Conservation (phyloP, 2,888 invertebrate species). For the Mythimna loreyi region DNA sequence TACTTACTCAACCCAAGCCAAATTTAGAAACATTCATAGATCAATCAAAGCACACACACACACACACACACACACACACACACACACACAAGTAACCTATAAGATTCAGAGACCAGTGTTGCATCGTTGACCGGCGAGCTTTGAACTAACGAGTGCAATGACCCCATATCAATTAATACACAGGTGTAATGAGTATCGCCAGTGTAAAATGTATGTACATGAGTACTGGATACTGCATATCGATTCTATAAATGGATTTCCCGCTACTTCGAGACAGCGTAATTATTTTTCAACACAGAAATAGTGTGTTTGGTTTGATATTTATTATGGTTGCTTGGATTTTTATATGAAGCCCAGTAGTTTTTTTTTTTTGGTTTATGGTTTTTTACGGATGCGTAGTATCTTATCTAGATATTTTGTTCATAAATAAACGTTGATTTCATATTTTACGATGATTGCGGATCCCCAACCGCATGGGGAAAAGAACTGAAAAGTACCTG, state of each 20-base stretch:
- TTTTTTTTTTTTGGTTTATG: not conserved
- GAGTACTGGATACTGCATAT: constrained; percentile 26
- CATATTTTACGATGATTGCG: not conserved
- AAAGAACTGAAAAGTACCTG: too few species aligned
- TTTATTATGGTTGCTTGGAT: constrained; percentile 24
- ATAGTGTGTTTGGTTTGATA: constrained; percentile 21
- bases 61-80: constrained; percentile 31
- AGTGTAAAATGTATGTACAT: constrained; percentile 29
- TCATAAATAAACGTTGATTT: not conserved
- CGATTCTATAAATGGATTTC: constrained; percentile 51
- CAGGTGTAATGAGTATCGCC: constrained; percentile 55
- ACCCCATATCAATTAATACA: constrained; percentile 55
- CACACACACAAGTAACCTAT: constrained; percentile 25
- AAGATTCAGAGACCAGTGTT: constrained; percentile 12
- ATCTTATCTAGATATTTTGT: too few species aligned
- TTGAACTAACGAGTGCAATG: constrained; percentile 45
- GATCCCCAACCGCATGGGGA: not conserved
- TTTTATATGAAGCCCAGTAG: not conserved
- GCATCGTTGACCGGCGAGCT: constrained; percentile 36
- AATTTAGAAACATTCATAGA: constrained; percentile 23
- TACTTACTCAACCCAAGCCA: not conserved
- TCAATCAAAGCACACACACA: constrained; percentile 31
- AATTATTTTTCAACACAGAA: constrained; percentile 51
- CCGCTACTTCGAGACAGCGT: constrained; percentile 42
- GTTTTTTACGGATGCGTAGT: constrained; percentile 1